Base-by-base conservation (phyloP, 2,113 vertebrate species). In the Oxyruncus cristatus region DNA sequence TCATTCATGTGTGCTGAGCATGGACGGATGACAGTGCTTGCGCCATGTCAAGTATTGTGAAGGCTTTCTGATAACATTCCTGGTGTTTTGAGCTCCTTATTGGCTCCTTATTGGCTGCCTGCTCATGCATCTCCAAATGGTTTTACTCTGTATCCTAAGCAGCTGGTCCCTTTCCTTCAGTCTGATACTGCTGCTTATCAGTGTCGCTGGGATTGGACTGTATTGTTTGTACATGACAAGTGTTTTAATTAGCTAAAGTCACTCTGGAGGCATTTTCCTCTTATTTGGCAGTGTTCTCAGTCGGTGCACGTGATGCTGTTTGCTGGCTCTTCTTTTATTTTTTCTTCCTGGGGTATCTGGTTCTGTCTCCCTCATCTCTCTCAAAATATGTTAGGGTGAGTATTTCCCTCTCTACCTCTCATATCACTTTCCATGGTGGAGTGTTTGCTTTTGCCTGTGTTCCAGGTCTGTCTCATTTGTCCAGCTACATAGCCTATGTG, bases 101-200 rank as follows among this genome's bases (percentile, higher is more conserved):
- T 74, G 84, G 70, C 76, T 91, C 67, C 32, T 83, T 73, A 19
- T 55, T 74, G 84, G 70, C 72, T 0, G 0, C 56, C 68, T 89
- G 55, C 68, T 80, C 23, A 14, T 42, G 67, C n/a, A 30, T 74
- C 68, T 78, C 72, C 56, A 81, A 55, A 89, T 44, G 85, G 8
- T 30, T 93, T 81, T 78, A 55, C 15, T 55, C 67, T 59, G 37
- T 27, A 7, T 53, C 26, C 9, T 0, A 5, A 74, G 72, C 91
- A 94, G 67, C 79, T 92, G 92, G 46, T 67, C 26, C 68, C 55
- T 77, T 49, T 84, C 56, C 73, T 91, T 28, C 65, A n/a, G 46
- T 6, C 68, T 59, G 79, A 63, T 50, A 47, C 41, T n/a, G 79
- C 76, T 91, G 79, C 80, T 94, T 94, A 83, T 89, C 88, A 77